Percentiles rank a stretch among this genome's conserved stretches.
These are phyloP conservation scores for Turnix velox DNA, from an alignment of 2,113 vertebrate species.

Conservation along the genomic window DNA sequence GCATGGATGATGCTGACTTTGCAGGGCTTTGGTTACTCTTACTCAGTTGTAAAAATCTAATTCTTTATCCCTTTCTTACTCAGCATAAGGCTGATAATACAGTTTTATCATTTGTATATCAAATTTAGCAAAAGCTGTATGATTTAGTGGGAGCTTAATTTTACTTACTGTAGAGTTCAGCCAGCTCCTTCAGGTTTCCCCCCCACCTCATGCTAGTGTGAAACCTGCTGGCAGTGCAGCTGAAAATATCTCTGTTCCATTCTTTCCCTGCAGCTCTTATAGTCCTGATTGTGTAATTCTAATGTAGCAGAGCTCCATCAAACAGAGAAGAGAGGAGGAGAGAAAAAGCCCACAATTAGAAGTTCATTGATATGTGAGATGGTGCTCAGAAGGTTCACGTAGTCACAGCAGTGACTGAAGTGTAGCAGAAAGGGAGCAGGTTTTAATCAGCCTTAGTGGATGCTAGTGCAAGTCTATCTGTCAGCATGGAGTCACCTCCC, in stretches of 20 bases:
- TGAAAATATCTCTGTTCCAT: background rate
- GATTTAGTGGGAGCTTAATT: slow-evolving; percentile 8
- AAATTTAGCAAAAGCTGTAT: background rate
- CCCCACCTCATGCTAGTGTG: background rate
- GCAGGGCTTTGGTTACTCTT: background rate
- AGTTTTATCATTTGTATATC: background rate
- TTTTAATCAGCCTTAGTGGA: background rate
- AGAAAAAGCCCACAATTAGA: slow-evolving; percentile 1
- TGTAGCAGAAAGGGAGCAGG: rapidly evolving
- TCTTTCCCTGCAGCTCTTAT: background rate
- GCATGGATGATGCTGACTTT: background rate
- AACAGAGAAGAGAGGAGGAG: background rate
- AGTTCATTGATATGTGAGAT: background rate
- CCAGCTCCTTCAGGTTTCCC: background rate
- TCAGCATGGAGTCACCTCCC: background rate
- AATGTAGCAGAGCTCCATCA: background rate
- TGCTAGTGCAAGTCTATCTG: background rate
- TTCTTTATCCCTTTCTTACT: slow-evolving; percentile 15
- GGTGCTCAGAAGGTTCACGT: background rate
- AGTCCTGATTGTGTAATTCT: background rate
- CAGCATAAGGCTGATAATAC: background rate
- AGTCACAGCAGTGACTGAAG: background rate
- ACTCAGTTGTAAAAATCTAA: background rate
- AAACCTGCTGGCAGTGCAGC: background rate
- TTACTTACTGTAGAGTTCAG: background rate